phyloP scores from a whole-genome alignment of 2,797 vertebrate genomes.

The Sebastiscus tertius region DNA sequence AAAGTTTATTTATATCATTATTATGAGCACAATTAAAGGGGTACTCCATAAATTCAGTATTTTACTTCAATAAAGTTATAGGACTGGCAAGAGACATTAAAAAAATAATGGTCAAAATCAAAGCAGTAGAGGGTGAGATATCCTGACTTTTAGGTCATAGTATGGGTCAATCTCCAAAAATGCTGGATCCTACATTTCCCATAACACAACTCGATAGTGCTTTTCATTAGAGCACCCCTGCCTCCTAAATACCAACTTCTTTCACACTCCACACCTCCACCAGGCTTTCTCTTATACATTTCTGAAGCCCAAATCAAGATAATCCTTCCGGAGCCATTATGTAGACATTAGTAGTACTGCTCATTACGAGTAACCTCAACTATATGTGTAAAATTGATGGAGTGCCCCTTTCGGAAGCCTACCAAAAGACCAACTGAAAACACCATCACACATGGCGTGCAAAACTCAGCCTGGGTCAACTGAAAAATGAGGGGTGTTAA shows the following conservation, averaged over 20 bases:
- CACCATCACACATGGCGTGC: background rate
- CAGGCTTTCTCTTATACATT: background rate
- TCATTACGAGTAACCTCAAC: background rate
- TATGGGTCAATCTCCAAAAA: background rate
- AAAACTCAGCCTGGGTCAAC: slow-evolving; percentile 14
- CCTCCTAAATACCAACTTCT: background rate
- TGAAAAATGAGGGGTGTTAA: slow-evolving; percentile 22
- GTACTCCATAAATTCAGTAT: background rate
- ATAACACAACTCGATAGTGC: background rate
- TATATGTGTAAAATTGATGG: background rate
- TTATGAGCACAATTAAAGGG: background rate
- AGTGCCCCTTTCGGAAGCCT: background rate
- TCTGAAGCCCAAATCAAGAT: background rate
- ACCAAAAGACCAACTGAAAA: slow-evolving; percentile 2
- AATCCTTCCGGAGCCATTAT: background rate
- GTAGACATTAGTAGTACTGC: background rate
- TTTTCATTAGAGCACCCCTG: background rate
- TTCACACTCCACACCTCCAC: background rate
- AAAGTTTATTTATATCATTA: too few species aligned
- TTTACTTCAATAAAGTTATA: background rate
- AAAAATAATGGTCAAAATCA: background rate
- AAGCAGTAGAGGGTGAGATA: background rate
- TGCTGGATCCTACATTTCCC: background rate
- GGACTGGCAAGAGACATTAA: background rate
- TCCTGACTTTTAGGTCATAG: background rate